Conservation (phyloP, 2,113 vertebrate species). For the Tichodroma muraria region DNA sequence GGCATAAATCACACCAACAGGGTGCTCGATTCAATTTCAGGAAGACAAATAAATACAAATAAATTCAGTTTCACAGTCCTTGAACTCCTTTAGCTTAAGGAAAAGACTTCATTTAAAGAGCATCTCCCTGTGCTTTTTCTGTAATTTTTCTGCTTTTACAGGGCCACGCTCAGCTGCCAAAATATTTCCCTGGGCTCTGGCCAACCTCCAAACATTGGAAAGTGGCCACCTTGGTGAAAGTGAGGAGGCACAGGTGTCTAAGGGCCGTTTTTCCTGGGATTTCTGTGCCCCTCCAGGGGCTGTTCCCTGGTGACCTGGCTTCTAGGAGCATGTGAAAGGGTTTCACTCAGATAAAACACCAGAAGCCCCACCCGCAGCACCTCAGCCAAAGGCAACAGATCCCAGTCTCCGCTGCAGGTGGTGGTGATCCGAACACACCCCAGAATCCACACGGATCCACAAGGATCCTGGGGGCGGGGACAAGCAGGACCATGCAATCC, state of each 20-base stretch:
- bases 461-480: not conserved
- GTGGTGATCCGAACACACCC: rapidly evolving
- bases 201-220: not conserved
- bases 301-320: not conserved
- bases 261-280: not conserved
- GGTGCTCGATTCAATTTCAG: rapidly evolving
- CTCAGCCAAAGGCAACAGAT: not conserved
- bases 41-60: not conserved
- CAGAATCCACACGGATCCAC: not conserved
- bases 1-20: not conserved
- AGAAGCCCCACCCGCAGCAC: not conserved
- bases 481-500: rapidly evolving
- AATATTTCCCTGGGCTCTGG: not conserved
- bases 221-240: not conserved
- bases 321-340: rapidly evolving
- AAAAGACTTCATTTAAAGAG: not conserved
- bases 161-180: not conserved
- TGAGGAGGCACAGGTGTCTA: not conserved
- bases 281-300: not conserved
- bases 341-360: not conserved
- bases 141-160: not conserved
- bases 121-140: not conserved
- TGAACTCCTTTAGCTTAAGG: not conserved
- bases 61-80: not conserved
- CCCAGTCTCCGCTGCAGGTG: not conserved